Evolutionary conservation across 2,113 vertebrate genomes (phyloP).

Genomic region (Nanger granti): DNA sequence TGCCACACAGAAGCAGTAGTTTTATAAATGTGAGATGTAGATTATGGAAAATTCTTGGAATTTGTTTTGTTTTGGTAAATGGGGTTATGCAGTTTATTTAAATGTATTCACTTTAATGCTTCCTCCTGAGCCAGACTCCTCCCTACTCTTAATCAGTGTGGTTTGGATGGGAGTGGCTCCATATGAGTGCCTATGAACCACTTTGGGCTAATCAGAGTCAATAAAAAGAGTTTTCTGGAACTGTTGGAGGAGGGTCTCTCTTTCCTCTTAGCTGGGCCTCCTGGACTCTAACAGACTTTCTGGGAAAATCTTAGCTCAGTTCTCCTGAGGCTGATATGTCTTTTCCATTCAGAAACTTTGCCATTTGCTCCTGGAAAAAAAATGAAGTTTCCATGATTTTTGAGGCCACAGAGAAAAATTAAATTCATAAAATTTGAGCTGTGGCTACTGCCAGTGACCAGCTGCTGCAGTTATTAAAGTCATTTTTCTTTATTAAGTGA

Average conservation of each 20-base stretch:
- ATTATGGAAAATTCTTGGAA: neutral
- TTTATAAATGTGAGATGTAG: neutral
- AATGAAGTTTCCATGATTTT: conserved; percentile 35
- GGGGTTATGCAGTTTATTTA: neutral
- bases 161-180: neutral
- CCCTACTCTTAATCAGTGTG: neutral
- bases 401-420: conserved; percentile 54
- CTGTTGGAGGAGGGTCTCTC: neutral
- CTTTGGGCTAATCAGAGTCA: neutral
- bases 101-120: neutral
- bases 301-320: conserved; percentile 10
- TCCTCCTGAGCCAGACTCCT: neutral
- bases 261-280: neutral
- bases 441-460: conserved; percentile 18
- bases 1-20: neutral
- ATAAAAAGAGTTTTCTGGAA: neutral
- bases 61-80: neutral
- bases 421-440: conserved; percentile 57
- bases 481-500: conserved; percentile 64
- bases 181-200: neutral
- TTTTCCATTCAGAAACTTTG: conserved; percentile 23
- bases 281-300: conserved; percentile 4
- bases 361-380: conserved; percentile 15
- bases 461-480: conserved; percentile 55
- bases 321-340: neutral